These are phyloP conservation scores for Frieseomelitta varia DNA, from an alignment of 1,140 invertebrate genomes.

Conservation along the genomic window DNA sequence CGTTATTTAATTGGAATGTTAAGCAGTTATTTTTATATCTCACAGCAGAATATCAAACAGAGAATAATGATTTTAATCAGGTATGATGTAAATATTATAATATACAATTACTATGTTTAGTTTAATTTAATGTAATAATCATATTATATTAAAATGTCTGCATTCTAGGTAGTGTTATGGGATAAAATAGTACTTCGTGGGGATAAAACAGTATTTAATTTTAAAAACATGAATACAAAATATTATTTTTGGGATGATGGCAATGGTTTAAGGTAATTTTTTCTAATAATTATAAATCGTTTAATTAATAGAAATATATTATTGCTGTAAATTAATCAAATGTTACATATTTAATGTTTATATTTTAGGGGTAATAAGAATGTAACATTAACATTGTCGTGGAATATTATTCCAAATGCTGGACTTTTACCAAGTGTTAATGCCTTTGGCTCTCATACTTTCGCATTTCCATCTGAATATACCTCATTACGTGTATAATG, in stretches of 20 bases:
- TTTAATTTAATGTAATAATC: background rate
- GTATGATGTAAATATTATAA: conserved; percentile 69
- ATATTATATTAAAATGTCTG: conserved; percentile 38
- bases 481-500: conserved; percentile 88
- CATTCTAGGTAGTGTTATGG: conserved; percentile 95
- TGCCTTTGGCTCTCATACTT: conserved; percentile 91
- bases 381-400: conserved; percentile 95
- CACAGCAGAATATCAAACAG: conserved; percentile 97
- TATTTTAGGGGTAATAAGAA: conserved; percentile 94
- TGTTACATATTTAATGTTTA: background rate
- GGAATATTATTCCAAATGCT: conserved; percentile 99
- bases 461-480: conserved; percentile 95
- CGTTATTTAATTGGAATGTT: conserved; percentile 99
- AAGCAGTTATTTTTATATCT: conserved; percentile 99
- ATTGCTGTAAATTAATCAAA: conserved; percentile 7
- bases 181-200: conserved; percentile 98
- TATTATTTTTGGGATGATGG: conserved; percentile 99
- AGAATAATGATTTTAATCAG: conserved; percentile 94
- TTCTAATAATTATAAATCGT: background rate
- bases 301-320: background rate
- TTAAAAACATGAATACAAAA: conserved; percentile 97
- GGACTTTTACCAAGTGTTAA: conserved; percentile 94
- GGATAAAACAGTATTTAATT: conserved; percentile 94
- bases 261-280: conserved; percentile 93
- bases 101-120: background rate